Evolutionary conservation across 2,113 vertebrate genomes (phyloP).

Genomic region (Prunella fulvescens): DNA sequence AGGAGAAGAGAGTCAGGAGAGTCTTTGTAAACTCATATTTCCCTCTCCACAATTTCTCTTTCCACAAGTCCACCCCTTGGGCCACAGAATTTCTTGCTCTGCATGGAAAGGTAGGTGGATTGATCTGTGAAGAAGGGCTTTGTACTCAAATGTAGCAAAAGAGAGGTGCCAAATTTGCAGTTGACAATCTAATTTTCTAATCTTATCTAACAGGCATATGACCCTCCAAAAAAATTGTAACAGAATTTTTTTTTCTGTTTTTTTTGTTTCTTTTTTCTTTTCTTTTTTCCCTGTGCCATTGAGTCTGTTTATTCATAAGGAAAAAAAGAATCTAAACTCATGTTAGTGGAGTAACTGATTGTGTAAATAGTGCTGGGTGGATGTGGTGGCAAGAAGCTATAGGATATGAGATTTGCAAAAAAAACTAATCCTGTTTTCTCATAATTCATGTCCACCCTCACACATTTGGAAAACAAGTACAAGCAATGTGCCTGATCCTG

Average conservation of each 20-base stretch:
- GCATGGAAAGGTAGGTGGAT: not conserved
- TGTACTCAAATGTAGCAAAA: not conserved
- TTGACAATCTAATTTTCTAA: not conserved
- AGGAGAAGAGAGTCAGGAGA: not conserved
- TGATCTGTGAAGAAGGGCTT: not conserved
- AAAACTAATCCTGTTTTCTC: not conserved
- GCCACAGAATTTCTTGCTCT: not conserved
- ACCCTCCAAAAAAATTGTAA: not conserved
- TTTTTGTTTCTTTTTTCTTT: not conserved
- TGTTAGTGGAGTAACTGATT: not conserved
- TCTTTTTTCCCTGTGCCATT: not conserved
- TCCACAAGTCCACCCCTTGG: not conserved
- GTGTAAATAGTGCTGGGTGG: not conserved
- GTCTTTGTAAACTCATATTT: not conserved
- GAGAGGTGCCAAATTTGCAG: not conserved
- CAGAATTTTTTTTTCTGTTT: not conserved
- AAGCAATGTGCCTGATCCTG: not conserved
- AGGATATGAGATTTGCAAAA: not conserved
- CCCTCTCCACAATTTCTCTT: not conserved
- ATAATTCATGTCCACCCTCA: not conserved
- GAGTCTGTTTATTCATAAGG: not conserved
- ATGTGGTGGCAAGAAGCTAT: not conserved
- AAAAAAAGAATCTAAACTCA: not conserved
- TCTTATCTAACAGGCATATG: not conserved
- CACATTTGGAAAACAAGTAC: not conserved